Evolutionary conservation across 1,140 invertebrate genomes (phyloP), one percentile per base, ranked within the genome.

Genomic region (Drosophila obscura): DNA sequence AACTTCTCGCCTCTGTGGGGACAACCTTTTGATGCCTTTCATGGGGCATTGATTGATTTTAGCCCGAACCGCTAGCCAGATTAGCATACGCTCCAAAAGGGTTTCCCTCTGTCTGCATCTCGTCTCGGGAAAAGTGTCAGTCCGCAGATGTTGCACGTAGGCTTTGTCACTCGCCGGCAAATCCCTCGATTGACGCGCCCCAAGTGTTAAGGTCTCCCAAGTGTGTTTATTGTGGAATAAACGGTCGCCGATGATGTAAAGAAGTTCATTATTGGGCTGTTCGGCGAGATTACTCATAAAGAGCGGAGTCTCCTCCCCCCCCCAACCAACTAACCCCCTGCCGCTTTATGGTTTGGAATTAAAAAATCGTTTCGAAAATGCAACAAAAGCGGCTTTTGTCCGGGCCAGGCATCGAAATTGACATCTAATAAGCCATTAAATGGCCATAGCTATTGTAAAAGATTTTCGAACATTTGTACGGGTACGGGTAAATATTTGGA

Each of bases 351-450:
- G 26, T 0, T 22, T 22, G 61, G 49, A 75, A 75, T 75, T 66
- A 75, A 75, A 75, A 75, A 75, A 65, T 63, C 55, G 72, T 75
- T 75, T 66, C 58, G 44, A 67, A 55, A 44, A 28, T 11, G 24
- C 22, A 63, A 79, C 69, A 78, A 81, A 85, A 81, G 67, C 73
- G 39, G 58, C 77, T 82, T 85, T 85, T 85, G 81, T 85, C 64
- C 51, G 73, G 48, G 46, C 68, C 48, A 56, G 35, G 19, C 19
- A 19, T 1, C 19, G 19, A 19, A 19, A 19, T 19, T 19, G 19
- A 19, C 78, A 73, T 87, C 83, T 85, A 85, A 85, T 85, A 85
- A 87, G 62, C 82, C 83, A 87, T 82, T 73, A 87, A 85, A 74
- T 64, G 51, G 44, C 31, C 24, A 19, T 4, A 28, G 58, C 58